Evolutionary conservation across 2,888 invertebrate species (phyloP).

Genomic region (Podabrus alpinus): DNA sequence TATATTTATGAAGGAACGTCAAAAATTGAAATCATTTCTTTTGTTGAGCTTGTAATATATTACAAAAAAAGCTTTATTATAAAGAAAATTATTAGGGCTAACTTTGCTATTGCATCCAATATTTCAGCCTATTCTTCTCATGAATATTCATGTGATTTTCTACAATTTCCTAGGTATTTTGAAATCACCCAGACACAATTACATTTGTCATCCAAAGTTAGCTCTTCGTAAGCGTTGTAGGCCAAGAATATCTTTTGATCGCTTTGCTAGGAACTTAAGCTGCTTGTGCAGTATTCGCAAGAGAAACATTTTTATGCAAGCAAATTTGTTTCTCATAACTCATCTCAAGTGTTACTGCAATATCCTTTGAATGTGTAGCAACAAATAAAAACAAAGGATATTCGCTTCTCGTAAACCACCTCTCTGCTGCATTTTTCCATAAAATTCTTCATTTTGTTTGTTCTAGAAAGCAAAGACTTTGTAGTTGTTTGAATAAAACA

Average conservation of each 20-base stretch:
- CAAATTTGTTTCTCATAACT: background rate
- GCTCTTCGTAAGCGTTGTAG: too few relatives aligned
- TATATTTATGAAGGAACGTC: too few relatives aligned
- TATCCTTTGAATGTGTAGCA: background rate
- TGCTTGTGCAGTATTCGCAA: background rate
- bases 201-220: background rate
- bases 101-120: too few relatives aligned
- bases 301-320: background rate
- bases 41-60: too few relatives aligned
- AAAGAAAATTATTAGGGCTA: too few relatives aligned
- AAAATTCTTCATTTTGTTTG: background rate
- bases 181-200: background rate
- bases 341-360: background rate
- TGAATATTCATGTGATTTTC: too few relatives aligned
- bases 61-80: too few relatives aligned
- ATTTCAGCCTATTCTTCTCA: too few relatives aligned
- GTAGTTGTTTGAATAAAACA: background rate
- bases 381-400: background rate
- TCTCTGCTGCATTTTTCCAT: background rate
- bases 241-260: too few relatives aligned
- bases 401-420: background rate
- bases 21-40: too few relatives aligned
- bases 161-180: too few relatives aligned
- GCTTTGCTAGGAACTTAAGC: too few relatives aligned
- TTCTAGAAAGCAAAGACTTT: background rate